Evolutionary conservation across 2,113 vertebrate species (phyloP).

Genomic region (Pterocles gutturalis): DNA sequence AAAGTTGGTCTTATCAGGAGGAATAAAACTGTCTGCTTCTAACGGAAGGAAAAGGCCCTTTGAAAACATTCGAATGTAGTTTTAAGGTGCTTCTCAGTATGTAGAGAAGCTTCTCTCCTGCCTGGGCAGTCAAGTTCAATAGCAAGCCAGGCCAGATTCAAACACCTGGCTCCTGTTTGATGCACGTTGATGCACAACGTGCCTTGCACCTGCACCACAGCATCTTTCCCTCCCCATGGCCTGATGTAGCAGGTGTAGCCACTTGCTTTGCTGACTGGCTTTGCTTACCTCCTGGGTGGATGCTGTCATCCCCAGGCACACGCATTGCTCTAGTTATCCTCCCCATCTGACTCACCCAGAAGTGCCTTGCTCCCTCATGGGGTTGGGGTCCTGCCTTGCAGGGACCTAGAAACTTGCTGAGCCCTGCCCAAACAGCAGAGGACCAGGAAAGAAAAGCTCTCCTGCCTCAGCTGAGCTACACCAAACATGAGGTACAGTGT

Average conservation of each 20-base stretch:
- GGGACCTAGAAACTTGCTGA: background rate
- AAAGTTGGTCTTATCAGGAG: background rate
- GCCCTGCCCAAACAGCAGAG: background rate
- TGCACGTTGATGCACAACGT: rapidly evolving
- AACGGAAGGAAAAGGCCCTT: background rate
- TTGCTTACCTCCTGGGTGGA: background rate
- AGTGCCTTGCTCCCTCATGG: rapidly evolving
- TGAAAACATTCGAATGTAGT: background rate
- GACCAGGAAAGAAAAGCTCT: background rate
- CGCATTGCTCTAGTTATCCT: background rate
- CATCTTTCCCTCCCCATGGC: background rate
- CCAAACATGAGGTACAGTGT: rapidly evolving
- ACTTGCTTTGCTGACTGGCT: background rate
- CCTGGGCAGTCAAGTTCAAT: background rate
- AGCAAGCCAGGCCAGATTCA: background rate
- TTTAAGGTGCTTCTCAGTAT: background rate
- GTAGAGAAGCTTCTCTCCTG: background rate
- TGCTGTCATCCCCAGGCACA: background rate
- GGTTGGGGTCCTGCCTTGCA: background rate
- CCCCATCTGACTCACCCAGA: background rate
- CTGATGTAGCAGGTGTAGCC: rapidly evolving
- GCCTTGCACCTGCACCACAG: background rate
- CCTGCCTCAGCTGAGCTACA: background rate
- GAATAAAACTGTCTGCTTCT: background rate
- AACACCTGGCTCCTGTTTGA: background rate